phyloP scores from a whole-genome alignment of 2,888 invertebrate genomes.

The Spilarctia lutea region DNA sequence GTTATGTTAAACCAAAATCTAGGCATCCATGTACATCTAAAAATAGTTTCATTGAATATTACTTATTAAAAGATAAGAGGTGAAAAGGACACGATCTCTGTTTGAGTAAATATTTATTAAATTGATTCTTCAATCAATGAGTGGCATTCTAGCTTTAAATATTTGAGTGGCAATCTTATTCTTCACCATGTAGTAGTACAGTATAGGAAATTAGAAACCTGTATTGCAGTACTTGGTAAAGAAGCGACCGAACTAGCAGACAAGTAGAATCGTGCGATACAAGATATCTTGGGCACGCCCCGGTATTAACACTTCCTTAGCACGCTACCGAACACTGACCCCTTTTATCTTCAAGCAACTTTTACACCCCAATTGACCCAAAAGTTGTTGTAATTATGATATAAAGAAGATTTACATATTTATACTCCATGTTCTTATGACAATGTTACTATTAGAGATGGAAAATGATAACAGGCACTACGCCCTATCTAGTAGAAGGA shows the following conservation, averaged over 20 bases:
- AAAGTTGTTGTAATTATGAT: constrained; percentile 11
- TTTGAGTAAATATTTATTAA: not conserved
- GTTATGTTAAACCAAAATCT: too few species aligned
- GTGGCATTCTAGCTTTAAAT: constrained; percentile 27
- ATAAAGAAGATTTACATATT: constrained; percentile 5
- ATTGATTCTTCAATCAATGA: not conserved
- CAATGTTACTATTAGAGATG: not conserved
- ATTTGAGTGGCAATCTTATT: constrained; percentile 35
- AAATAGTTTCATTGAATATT: not conserved
- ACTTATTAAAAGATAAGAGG: not conserved
- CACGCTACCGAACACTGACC: constrained; percentile 72
- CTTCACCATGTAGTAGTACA: constrained; percentile 36
- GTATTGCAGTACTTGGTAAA: constrained; percentile 41
- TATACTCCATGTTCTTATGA: not conserved
- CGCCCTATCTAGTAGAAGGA: too few species aligned
- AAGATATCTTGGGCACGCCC: constrained; percentile 78
- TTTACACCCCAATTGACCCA: constrained; percentile 16
- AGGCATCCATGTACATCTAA: not conserved
- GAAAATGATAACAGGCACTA: not conserved
- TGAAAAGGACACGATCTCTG: not conserved
- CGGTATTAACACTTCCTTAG: constrained; percentile 74
- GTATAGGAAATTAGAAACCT: constrained; percentile 23
- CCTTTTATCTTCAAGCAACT: constrained; percentile 46
- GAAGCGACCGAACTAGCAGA: constrained; percentile 65
- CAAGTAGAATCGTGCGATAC: constrained; percentile 78